Conservation (phyloP, 2,113 vertebrate species). For the Mirza zaza region DNA sequence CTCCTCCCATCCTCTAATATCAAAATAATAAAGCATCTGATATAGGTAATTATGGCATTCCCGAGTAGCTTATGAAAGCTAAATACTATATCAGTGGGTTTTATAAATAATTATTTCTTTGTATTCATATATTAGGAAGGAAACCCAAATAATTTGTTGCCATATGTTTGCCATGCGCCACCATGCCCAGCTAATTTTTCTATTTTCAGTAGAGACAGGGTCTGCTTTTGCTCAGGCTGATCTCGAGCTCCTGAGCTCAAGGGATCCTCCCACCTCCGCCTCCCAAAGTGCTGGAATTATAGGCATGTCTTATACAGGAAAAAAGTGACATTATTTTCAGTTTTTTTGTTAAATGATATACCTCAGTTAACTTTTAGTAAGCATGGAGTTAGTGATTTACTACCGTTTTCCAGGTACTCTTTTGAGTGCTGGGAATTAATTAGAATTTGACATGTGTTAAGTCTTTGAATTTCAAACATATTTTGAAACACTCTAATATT, state of each 20-base stretch:
- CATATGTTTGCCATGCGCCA: neutral
- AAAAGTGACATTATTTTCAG: neutral
- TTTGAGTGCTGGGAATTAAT: neutral
- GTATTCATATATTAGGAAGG: neutral
- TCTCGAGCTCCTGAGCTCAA: too few relatives aligned
- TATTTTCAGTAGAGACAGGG: too few relatives aligned
- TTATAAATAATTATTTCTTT: conserved; percentile 47
- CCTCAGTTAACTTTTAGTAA: conserved; percentile 43
- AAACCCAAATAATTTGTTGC: conserved; percentile 17
- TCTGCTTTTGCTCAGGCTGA: too few relatives aligned
- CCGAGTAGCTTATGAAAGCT: neutral
- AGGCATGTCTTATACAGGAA: neutral
- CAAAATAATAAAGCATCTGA: conserved; percentile 46
- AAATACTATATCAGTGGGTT: neutral
- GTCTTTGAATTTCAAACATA: conserved; percentile 40
- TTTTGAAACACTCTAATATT: neutral
- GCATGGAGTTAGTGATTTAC: neutral
- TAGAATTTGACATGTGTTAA: neutral
- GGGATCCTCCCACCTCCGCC: too few relatives aligned
- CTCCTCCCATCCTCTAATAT: neutral
- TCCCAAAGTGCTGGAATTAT: too few relatives aligned
- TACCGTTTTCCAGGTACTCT: conserved; percentile 7
- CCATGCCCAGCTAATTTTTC: too few relatives aligned
- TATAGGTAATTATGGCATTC: conserved; percentile 25
- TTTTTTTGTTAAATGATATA: neutral